Percentiles rank a stretch among this genome's conserved stretches.
Evolutionary conservation across 2,113 vertebrate genomes (phyloP).

Genomic region (Cariama cristata): DNA sequence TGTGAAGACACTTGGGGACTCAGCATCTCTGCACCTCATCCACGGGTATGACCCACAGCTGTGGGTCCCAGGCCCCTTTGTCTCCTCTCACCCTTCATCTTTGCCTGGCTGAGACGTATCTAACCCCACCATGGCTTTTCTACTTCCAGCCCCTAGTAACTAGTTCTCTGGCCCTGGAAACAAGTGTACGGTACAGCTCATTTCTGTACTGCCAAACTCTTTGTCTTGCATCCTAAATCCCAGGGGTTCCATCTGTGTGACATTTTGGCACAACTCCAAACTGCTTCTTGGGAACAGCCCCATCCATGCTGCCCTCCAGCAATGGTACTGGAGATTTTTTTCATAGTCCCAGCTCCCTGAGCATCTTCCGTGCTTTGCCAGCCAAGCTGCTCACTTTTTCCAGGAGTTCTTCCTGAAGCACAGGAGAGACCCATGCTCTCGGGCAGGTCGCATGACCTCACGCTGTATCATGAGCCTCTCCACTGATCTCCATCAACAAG

Average conservation of each 20-base stretch:
- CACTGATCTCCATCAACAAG: not conserved
- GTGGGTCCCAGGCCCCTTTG: not conserved
- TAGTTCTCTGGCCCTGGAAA: not conserved
- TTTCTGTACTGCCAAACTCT: not conserved
- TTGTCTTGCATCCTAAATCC: not conserved
- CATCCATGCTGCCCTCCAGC: not conserved
- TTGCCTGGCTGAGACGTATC: not conserved
- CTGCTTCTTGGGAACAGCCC: not conserved
- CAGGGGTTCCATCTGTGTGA: not conserved
- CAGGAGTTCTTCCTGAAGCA: not conserved
- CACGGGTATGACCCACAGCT: not conserved
- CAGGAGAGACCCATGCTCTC: not conserved
- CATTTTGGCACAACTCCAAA: not conserved
- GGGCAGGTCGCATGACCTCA: rapidly evolving
- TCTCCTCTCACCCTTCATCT: not conserved
- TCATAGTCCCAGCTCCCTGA: rapidly evolving
- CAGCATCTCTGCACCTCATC: not conserved
- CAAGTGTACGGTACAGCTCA: not conserved
- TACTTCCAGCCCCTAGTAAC: not conserved
- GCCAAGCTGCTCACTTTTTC: not conserved
- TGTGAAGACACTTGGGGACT: not conserved
- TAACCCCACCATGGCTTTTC: not conserved
- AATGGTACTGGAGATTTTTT: not conserved
- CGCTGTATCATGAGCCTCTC: not conserved
- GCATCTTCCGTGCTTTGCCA: not conserved